Percentiles rank a stretch among this genome's conserved stretches.
These are phyloP conservation scores for Zosterops lateralis DNA, from an alignment of 2,113 vertebrate genomes.

Conservation along the genomic window DNA sequence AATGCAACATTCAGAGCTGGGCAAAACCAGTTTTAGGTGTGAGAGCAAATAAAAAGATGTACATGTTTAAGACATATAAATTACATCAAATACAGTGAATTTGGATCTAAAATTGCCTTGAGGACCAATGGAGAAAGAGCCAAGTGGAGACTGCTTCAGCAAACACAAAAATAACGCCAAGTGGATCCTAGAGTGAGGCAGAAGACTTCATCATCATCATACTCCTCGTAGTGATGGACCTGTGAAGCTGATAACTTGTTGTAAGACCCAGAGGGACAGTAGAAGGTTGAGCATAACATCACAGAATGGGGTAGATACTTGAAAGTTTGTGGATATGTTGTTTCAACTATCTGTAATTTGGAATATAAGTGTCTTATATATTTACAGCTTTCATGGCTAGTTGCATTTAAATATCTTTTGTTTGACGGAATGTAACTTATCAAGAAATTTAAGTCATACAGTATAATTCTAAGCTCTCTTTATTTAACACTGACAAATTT, in stretches of 20 bases:
- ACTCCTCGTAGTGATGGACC: neutral
- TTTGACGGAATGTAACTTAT: neutral
- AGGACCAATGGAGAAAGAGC: neutral
- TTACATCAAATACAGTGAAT: neutral
- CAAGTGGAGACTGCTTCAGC: neutral
- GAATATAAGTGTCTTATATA: neutral
- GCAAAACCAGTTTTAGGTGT: neutral
- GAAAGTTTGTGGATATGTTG: neutral
- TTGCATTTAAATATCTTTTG: neutral
- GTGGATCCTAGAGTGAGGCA: neutral
- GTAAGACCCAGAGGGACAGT: neutral
- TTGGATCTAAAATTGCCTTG: neutral
- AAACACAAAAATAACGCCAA: neutral
- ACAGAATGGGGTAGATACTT: neutral
- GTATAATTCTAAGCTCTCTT: neutral
- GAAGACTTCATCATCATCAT: neutral
- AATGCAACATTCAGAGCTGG: neutral
- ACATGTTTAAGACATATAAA: neutral
- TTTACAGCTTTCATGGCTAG: neutral
- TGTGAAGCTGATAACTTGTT: neutral
- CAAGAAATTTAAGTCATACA: neutral
- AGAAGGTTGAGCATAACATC: neutral
- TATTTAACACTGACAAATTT: neutral
- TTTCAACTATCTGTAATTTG: neutral
- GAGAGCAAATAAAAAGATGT: neutral